These are phyloP conservation scores for Sylvia atricapilla DNA, from an alignment of 2,113 vertebrate genomes.

Conservation along the genomic window DNA sequence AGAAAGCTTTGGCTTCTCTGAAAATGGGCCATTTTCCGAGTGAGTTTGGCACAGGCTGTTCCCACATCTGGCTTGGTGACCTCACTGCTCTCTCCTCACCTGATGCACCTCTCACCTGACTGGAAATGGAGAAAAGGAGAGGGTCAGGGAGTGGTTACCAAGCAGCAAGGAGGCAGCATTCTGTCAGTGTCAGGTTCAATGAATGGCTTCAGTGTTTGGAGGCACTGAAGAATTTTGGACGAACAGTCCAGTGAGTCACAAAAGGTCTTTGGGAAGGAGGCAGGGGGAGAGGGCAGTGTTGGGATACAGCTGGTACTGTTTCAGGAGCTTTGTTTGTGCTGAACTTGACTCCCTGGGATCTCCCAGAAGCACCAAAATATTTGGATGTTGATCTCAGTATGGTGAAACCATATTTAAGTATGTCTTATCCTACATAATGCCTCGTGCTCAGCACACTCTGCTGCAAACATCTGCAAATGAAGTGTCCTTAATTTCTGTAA, in stretches of 20 bases:
- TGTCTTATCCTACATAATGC: neutral
- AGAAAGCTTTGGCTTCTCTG: neutral
- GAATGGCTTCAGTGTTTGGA: slow-evolving; percentile 67
- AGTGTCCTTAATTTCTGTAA: neutral
- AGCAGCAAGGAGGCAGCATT: slow-evolving; percentile 42
- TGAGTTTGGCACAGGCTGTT: neutral
- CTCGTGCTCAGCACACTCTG: neutral
- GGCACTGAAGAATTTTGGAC: slow-evolving; percentile 33
- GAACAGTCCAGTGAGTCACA: slow-evolving; percentile 26
- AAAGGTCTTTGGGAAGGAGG: slow-evolving; percentile 41
- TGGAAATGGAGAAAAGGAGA: neutral
- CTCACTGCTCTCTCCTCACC: neutral
- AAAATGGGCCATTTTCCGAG: neutral
- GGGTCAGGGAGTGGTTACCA: slow-evolving; percentile 19
- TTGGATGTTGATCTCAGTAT: neutral
- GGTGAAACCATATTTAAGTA: neutral
- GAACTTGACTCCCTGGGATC: neutral
- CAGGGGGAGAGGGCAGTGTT: neutral
- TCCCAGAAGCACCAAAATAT: neutral
- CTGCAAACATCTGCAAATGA: neutral
- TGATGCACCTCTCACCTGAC: slow-evolving; percentile 46
- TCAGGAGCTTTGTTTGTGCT: neutral
- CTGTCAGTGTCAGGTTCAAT: slow-evolving; percentile 33
- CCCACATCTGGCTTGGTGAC: slow-evolving; percentile 16
- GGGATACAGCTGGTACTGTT: neutral